Percentiles rank a stretch among this genome's conserved stretches.
Evolutionary conservation across 2,888 invertebrate genomes (phyloP).

Genomic region (Stegana nigrithorax): DNA sequence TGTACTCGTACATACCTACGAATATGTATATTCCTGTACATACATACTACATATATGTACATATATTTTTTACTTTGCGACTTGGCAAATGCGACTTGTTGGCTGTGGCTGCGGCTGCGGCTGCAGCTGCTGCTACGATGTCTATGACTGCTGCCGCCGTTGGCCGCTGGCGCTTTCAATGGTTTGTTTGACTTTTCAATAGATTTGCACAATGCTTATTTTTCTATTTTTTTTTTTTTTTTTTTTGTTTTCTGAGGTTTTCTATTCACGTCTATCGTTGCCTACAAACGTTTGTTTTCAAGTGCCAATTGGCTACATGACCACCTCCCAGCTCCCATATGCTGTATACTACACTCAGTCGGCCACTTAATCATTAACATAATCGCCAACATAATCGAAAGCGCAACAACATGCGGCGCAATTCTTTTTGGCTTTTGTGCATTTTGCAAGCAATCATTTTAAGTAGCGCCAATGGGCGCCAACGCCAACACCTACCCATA

Average conservation of each 20-base stretch:
- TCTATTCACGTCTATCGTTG: background rate
- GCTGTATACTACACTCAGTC: background rate
- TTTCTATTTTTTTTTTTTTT: background rate
- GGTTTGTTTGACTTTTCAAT: slow-evolving; percentile 51
- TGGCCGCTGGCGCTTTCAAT: slow-evolving; percentile 39
- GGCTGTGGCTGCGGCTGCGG: slow-evolving; percentile 13
- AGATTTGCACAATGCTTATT: slow-evolving; percentile 31
- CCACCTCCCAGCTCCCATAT: slow-evolving; percentile 9
- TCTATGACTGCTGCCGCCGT: slow-evolving; percentile 14
- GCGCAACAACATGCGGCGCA: slow-evolving; percentile 5
- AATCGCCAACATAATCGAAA: slow-evolving; percentile 3
- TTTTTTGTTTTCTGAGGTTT: background rate
- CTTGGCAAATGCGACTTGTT: background rate
- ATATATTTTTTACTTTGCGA: background rate
- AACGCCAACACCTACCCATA: slow-evolving; percentile 14
- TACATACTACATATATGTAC: no score
- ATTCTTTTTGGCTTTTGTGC: slow-evolving; percentile 31
- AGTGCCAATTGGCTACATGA: slow-evolving; percentile 45
- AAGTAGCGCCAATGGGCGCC: slow-evolving; percentile 13
- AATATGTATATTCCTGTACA: no score
- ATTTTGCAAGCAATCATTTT: slow-evolving; percentile 9
- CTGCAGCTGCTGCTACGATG: slow-evolving; percentile 18
- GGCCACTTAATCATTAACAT: slow-evolving; percentile 9
- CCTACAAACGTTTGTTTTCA: slow-evolving; percentile 14
- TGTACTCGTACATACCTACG: background rate